Base-by-base conservation (phyloP, 2,888 invertebrate species). In the Erpobdella octoculata region DNA sequence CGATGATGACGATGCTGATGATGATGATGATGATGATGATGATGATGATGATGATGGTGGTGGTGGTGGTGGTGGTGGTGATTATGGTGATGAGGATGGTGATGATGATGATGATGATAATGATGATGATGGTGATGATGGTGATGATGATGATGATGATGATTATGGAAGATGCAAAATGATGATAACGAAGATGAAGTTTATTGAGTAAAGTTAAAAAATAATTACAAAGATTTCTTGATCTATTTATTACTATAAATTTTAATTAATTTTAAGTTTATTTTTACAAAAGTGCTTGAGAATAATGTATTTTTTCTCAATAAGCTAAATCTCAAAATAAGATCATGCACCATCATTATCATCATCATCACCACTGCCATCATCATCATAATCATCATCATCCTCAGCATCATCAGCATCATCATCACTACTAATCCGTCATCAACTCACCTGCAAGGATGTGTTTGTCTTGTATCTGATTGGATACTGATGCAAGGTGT, bases 351-450 rank as follows among this genome's bases (percentile, higher is more conserved):
- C 46, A 53, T 33, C 53, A 53, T 53, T 28, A 69, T 53, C 38
- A 67, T 41, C 58, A 69, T 69, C 53, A 53, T 69, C 28, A 48
- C 53, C 62, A 58, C 12, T 9, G 25, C 25, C 68, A n/a, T 53
- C 28, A 35, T 1, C 53, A 28, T 31, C 68, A 28, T 53, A 46
- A 28, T 35, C 68, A 68, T 8, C 9, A 62, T 6, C 35, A 31
- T 62, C 21, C 8, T 58, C 18, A 21, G 8, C 59, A 21, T 58
- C 25, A 58, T 21, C 21, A 58, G 9, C 18, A 21, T 58, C 59
- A 58, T 58, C 59, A 58, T 58, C 9, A 58, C 59, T 25, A 38
- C 46, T 28, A 46, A 12, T 18, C 9, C 41, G 28, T 53, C 53
- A 53, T 8, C 21, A 28, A 53, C 21, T 15, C 53, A 53, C 53